These are phyloP conservation scores for Subanguina moxae DNA, from an alignment of 1,140 invertebrate genomes.

Conservation along the genomic window DNA sequence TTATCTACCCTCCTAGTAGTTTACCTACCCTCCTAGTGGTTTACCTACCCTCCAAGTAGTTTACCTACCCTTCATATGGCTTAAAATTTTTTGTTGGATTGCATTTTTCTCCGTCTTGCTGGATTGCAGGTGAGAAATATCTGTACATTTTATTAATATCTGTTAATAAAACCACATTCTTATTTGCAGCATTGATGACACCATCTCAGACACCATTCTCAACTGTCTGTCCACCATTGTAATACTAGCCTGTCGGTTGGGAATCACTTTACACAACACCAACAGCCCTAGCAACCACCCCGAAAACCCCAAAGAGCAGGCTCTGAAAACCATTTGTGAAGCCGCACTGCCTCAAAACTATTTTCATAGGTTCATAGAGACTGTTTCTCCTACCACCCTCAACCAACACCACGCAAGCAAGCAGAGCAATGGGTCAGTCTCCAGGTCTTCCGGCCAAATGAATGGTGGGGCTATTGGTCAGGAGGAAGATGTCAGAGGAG, in stretches of 20 bases:
- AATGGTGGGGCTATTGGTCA: neutral
- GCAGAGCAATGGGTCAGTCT: neutral
- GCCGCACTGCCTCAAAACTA: conserved; percentile 90
- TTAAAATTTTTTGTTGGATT: no score
- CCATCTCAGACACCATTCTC: conserved; percentile 78
- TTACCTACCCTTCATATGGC: no score
- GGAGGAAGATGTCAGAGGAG: conserved; percentile 1
- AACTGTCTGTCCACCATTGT: conserved; percentile 83
- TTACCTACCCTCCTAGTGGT: no score
- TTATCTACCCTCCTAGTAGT: no score
- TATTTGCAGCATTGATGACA: conserved; percentile 76
- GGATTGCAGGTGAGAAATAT: no score
- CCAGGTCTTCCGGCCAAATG: neutral
- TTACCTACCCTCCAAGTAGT: no score
- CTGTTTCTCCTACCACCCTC: conserved; percentile 20
- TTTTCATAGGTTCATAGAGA: conserved; percentile 63
- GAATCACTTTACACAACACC: conserved; percentile 60
- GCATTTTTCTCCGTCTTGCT: no score
- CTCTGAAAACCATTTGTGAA: conserved; percentile 86
- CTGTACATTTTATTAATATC: no score
- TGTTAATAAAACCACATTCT: no score
- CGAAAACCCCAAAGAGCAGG: conserved; percentile 73
- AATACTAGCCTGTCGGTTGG: conserved; percentile 72
- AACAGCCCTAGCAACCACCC: conserved; percentile 67
- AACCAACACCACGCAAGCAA: conserved; percentile 6